A percentile compares a stretch with the other conserved stretches of the same genome.
These are phyloP conservation scores for Camponotus fellah DNA, from an alignment of 2,888 invertebrate genomes.

Conservation along the genomic window DNA sequence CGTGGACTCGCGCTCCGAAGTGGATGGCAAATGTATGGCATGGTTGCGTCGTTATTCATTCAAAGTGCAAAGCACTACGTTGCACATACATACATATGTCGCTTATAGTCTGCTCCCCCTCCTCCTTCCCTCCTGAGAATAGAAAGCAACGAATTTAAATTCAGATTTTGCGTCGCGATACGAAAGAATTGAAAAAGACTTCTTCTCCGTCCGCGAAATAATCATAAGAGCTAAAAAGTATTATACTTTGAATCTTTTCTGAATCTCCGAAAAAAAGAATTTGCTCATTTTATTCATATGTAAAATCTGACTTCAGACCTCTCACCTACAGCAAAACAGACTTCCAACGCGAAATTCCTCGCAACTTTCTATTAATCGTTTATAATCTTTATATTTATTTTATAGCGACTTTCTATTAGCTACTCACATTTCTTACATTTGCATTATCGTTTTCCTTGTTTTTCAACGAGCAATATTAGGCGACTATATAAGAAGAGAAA, in stretches of 20 bases:
- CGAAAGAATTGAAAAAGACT: neutral
- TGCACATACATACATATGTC: neutral
- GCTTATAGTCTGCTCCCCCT: neutral
- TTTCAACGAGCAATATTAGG: neutral
- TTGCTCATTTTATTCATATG: neutral
- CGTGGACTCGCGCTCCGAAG: neutral
- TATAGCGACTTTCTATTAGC: conserved; percentile 30
- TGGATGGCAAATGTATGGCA: conserved; percentile 19
- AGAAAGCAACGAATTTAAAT: conserved; percentile 7
- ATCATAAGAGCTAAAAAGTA: neutral
- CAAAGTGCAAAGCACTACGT: neutral
- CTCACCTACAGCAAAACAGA: conserved; percentile 12
- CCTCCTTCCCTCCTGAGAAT: neutral
- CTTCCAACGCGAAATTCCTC: neutral
- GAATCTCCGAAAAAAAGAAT: neutral
- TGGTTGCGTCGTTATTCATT: conserved; percentile 32
- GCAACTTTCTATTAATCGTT: conserved; percentile 7
- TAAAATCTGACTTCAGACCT: neutral
- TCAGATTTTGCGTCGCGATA: neutral
- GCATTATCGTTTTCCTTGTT: neutral
- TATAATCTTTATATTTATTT: conserved; percentile 8
- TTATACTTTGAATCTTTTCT: neutral
- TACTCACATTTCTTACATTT: neutral
- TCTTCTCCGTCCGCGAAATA: neutral
- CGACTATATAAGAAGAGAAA: neutral